Evolutionary conservation across 2,113 vertebrate species (phyloP), one percentile per base, ranked within the genome.

Genomic region (Chiloscyllium plagiosum): DNA sequence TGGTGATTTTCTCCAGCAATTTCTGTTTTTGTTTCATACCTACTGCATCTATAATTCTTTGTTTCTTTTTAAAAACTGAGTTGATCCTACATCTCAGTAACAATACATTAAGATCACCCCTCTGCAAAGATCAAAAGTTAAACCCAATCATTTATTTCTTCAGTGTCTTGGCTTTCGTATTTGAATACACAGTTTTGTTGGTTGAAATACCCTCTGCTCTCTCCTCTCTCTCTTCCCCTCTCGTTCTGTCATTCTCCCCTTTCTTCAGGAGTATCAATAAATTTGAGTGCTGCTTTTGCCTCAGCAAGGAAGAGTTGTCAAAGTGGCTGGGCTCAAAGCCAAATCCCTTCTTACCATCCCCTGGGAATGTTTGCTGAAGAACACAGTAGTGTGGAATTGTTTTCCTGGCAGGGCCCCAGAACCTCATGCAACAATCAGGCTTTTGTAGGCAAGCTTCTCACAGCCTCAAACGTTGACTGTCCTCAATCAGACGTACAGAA

Each of bases 321-420:
- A 22, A 37, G 89, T 93, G 89, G 12, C 61, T 93, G 61, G 89
- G 89, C 26, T n/a, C 5, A 20, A 22, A 37, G 89, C 89, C 61
- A 93, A 93, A 37, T 93, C 56, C 37, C 61, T 93, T 22, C 89
- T 93, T 93, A 37, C 89, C 89, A 68, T 93, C 89, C 61, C 61
- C 89, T 93, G 89, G 89, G 89, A 93, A 93, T 93, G 61, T 93
- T 93, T 93, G 65, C 89, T 93, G 89, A 93, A 37, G 56, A 66
- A 93, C 89, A n/a, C 61, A 66, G 61, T 22, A 93, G 89, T 93
- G 89, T 93, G 89, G 89, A 93, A 68, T 66, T 93, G 89, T 93
- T 93, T 66, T 66, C n/a, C 33, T 93, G 89, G 89, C 89, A 66
- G 61, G 89, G 37, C 37, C 61, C 89, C 89, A 93, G 61, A 68